Base-by-base conservation (phyloP, 35 echinoderm and acorn worm species). In the Anneissia japonica region DNA sequence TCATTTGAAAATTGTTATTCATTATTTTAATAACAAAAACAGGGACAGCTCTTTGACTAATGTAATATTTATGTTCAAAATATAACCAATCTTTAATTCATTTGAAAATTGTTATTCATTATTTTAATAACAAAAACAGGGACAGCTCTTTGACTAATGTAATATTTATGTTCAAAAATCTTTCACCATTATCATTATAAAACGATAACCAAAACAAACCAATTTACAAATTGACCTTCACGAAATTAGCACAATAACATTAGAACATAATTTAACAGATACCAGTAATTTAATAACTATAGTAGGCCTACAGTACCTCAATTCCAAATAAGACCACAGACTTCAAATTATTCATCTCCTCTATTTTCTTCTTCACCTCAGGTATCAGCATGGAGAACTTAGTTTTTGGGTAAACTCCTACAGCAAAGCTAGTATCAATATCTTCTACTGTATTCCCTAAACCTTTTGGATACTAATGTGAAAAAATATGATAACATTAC, bases 361-460 rank as follows among this genome's bases (percentile, higher is more conserved):
- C 80, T 30, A 91, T 46, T 77, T 90, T 85, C 23, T 81, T 26
- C 74, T 99, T 87, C 34, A 99, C 96, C 31, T 88, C 89, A 26
- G 96, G 92, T 31, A 99, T 87, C 30, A 94, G 81, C 96, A 99
- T 99, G 16, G 96, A 94, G 56, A 99, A 99, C 46, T 90, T 91
- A 0, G 96, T 99, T 40, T 99, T 99, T 28, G 92, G 74, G 77
- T 80, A 94, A 0, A 88, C 82, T 76, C 89, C 92, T 16, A 89
- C 51, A 83, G 88, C 95, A 75, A 82, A 81, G 36, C n/a, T 79
- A 30, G 84, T 89, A 72, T 99, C 92, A 82, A 99, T 32, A 0
- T 99, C 89, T 41, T 86, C 56, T 10, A 99, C 90, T 41, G 96
- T 94, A 14, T 73, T 77, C 45, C 96, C 91, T 37, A 93, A 76